phyloP scores from a whole-genome alignment of 1,140 invertebrate species.

The Cheumatopsyche charites region DNA sequence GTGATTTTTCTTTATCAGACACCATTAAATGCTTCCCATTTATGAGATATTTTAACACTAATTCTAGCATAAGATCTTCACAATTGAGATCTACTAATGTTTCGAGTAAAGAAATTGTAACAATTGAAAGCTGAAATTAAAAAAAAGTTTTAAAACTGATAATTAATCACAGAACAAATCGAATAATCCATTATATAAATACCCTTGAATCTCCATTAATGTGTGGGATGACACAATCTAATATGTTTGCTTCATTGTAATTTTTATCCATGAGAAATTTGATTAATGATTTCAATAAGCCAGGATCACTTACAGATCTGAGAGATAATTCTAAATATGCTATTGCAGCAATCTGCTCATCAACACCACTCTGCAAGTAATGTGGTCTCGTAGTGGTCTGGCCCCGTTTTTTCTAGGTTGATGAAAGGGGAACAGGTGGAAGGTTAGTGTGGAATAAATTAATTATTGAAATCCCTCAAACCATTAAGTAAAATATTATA shows the following conservation, averaged over 20 bases:
- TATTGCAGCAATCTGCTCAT: constrained; percentile 89
- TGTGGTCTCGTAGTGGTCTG: constrained; percentile 54
- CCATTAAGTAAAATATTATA: constrained; percentile 34
- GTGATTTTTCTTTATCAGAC: constrained; percentile 72
- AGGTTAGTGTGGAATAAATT: constrained; percentile 42
- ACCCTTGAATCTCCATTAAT: constrained; percentile 76
- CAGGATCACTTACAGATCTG: constrained; percentile 83
- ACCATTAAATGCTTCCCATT: constrained; percentile 91
- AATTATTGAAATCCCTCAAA: constrained; percentile 30
- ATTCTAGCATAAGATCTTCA: constrained; percentile 95
- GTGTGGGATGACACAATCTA: constrained; percentile 79
- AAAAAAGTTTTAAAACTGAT: constrained; percentile 28
- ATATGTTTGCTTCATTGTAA: constrained; percentile 79
- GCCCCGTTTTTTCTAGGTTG: constrained; percentile 50
- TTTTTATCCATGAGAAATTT: constrained; percentile 85
- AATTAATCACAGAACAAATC: constrained; percentile 10
- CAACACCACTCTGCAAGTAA: constrained; percentile 74
- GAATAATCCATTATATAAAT: constrained; percentile 51
- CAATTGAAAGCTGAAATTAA: constrained; percentile 77
- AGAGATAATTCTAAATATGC: constrained; percentile 91
- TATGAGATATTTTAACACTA: constrained; percentile 85
- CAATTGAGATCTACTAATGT: constrained; percentile 91
- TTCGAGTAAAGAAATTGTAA: constrained; percentile 89
- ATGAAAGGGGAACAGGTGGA: constrained; percentile 42
- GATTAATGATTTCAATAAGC: constrained; percentile 81